These are phyloP conservation scores for Neosilurus mollespiculum DNA, from an alignment of 2,797 vertebrate species.

Conservation along the genomic window DNA sequence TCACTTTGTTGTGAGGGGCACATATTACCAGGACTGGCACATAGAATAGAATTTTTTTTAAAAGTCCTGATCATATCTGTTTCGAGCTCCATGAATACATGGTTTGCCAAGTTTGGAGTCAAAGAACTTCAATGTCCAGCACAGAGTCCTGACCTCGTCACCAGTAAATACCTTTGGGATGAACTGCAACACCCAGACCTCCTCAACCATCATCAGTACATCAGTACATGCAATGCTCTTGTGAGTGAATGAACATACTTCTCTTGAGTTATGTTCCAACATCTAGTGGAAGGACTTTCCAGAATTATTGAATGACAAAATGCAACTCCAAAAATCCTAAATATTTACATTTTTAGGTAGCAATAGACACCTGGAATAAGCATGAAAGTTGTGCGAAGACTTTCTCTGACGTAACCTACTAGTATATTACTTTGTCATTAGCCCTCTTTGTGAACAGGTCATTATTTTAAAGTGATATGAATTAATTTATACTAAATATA, in stretches of 20 bases:
- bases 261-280: background rate
- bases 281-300: background rate
- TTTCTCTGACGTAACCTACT: background rate
- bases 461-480: slow-evolving; percentile 22
- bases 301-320: background rate
- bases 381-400: background rate
- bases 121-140: background rate
- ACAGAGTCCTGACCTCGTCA: background rate
- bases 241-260: background rate
- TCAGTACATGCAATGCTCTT: background rate
- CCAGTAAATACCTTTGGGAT: no score
- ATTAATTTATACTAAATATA: slow-evolving; percentile 27
- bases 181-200: background rate
- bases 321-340: background rate
- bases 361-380: background rate
- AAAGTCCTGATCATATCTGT: no score
- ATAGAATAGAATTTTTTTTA: no score
- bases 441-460: slow-evolving; percentile 8
- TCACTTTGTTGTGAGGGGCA: no score
- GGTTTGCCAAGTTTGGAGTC: background rate
- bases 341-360: background rate
- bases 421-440: slow-evolving; percentile 12
- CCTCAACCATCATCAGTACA: background rate
- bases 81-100: no score
- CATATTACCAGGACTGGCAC: no score